Conservation (phyloP, 2,888 invertebrate species). For the Aleiodes alternator region DNA sequence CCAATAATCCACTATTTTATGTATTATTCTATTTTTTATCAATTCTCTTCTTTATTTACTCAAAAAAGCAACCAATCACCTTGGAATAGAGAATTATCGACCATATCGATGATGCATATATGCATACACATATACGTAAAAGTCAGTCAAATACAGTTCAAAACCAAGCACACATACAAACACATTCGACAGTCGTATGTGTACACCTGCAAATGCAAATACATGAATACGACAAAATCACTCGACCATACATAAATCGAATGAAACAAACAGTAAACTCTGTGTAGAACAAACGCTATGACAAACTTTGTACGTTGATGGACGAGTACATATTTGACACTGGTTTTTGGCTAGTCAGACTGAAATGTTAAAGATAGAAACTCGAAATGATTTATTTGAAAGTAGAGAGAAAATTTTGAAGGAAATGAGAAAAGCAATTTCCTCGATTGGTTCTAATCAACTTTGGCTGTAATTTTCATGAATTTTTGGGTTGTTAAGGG, state of each 20-base stretch:
- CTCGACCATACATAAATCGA: conserved; percentile 24
- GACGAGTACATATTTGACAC: conserved; percentile 26
- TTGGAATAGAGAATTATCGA: conserved; percentile 3
- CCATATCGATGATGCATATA: no score
- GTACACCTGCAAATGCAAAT: conserved; percentile 2
- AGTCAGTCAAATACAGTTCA: conserved; percentile 3
- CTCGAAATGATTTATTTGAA: conserved; percentile 13
- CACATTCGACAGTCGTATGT: background rate
- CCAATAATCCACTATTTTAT: no score
- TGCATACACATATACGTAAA: no score
- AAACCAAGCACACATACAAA: conserved; percentile 12
- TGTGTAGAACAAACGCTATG: conserved; percentile 25
- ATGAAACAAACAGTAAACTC: conserved; percentile 29
- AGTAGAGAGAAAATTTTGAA: background rate
- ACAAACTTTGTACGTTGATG: conserved; percentile 28
- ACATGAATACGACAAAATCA: background rate
- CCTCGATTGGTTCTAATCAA: no score
- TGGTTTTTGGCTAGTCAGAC: no score
- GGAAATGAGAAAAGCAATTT: background rate
- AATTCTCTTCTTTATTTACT: conserved; percentile 2
- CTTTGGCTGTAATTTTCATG: no score
- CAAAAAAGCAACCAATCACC: background rate
- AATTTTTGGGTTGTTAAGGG: no score
- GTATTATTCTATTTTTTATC: no score
- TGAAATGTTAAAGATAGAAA: background rate